Base-by-base conservation (phyloP, 2,797 vertebrate species). In the Tamandua tetradactyla region DNA sequence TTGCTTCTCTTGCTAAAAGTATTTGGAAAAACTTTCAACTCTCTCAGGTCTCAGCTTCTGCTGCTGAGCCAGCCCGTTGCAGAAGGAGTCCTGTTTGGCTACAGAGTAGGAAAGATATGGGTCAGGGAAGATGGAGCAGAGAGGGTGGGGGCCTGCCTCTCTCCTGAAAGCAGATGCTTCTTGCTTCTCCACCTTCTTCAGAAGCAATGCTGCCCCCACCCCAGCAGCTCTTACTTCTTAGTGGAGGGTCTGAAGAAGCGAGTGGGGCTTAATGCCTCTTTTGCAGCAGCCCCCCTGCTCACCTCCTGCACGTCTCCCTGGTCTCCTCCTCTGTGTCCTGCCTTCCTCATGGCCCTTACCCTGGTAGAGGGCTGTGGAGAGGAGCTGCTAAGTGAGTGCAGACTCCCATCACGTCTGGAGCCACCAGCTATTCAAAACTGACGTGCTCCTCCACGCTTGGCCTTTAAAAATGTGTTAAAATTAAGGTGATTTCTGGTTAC, bases 171-270 rank as follows among this genome's bases (percentile, higher is more conserved):
- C 17, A 18, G 23, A 52, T 18, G 42, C 15, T 40, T 37, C 55
- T 40, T 30, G 37, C 25, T 44, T 79, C 32, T n/a, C 20, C 30
- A 12, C 40, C 9, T 23, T 75, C 32, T 59, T 22, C 69, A 52
- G 47, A 37, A 64, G 9, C 5, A 7, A 5, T n/a, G 2, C 44
- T 30, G 30, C 4, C 5, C 10, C 22, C 52, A 0, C 35, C 9
- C 14, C 14, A n/a, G 44, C 5, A 40, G 14, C 8, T 52, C n/a
- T 74, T 40, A 27, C 2, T 5, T 44, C 68, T 18, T 0, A 13
- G 9, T 12, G 11, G n/a, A 40, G 27, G 35, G 18, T 52, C 37
- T 52, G 25, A 32, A 14, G 37, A 61, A 61, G 37, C 7, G 18
- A 35, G 35, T 3, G 10, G 75, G 17, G 8, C 52, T 55, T 18